Base-by-base conservation (phyloP, 2,797 vertebrate species). In the Enteromius thamalakanensis region DNA sequence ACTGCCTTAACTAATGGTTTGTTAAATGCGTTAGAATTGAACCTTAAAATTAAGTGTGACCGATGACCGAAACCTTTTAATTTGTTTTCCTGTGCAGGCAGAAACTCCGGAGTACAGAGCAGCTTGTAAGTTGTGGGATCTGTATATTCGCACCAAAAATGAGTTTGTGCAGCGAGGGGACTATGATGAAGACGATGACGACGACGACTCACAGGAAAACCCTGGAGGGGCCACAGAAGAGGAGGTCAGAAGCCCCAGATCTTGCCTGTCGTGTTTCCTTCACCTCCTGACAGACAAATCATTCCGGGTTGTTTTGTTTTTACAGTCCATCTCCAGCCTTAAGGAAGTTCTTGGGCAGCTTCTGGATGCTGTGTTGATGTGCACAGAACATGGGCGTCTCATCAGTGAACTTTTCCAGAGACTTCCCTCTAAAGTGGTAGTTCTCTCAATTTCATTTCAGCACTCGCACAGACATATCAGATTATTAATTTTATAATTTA, bases 341-440 rank as follows among this genome's bases (percentile, higher is more conserved):
- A 98, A 97, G 89, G 98, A 99, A 81, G 92, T 96, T 83, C 93
- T 99, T 1, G 98, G 98, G 82, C 97, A 98, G 93, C 96, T 99
- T 74, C 96, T 99, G 6, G 98, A 99, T 90, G 94, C 97, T 47
- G 91, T 99, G 89, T 94, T 96, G 90, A 94, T 96, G 75, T 96
- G 96, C 89, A 94, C 95, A 47, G 97, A 99, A 90, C 97, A 97
- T 17, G 98, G 98, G 64, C 96, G 91, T 34, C 94, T 98, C 69
- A 95, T 99, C 90, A 99, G 98, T 70, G 98, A 99, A 87, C 96
- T 99, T 78, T 99, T 99, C 92, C 98, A 99, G 95, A 98, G 98
- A 86, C 95, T 99, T 90, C 98, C 98, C 83, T 99, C 98, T 84
- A 99, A 98, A 97, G 95, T 98, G 96, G 98, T 99, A 92, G 81